Percentiles rank a stretch among this genome's conserved stretches.
These are phyloP conservation scores for Bombus haemorrhoidalis DNA, from an alignment of 1,140 invertebrate species.

Conservation along the genomic window DNA sequence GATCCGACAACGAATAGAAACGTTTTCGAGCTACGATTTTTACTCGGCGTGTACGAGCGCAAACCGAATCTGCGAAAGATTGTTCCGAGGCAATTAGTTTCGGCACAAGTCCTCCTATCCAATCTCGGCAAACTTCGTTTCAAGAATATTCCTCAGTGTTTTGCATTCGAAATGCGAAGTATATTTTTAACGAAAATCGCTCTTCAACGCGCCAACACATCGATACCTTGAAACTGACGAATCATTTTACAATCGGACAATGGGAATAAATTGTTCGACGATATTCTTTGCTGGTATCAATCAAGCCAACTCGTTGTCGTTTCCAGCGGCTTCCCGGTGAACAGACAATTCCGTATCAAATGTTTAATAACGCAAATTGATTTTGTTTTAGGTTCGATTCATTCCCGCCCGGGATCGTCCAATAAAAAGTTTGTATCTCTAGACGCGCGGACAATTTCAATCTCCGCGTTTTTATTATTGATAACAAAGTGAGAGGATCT, in stretches of 20 bases:
- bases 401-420: neutral
- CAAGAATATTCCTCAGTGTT: too few species aligned
- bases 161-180: too few species aligned
- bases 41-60: neutral
- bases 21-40: neutral
- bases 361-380: conserved; percentile 38
- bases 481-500: neutral
- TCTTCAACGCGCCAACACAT: too few species aligned
- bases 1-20: neutral
- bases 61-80: conserved; percentile 1
- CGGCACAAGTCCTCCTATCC: too few species aligned
- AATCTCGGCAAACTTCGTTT: too few species aligned
- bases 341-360: neutral
- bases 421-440: neutral
- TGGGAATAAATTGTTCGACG: neutral
- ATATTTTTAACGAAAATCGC: too few species aligned
- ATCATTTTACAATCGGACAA: too few species aligned
- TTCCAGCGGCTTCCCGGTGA: neutral
- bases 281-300: neutral
- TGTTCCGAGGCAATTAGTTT: conserved; percentile 1
- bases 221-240: too few species aligned
- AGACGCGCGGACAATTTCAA: conserved; percentile 7
- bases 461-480: neutral
- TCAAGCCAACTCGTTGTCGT: neutral
- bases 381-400: neutral